Base-by-base conservation (phyloP, 2,797 vertebrate genomes). In the Crypturellus tataupa region DNA sequence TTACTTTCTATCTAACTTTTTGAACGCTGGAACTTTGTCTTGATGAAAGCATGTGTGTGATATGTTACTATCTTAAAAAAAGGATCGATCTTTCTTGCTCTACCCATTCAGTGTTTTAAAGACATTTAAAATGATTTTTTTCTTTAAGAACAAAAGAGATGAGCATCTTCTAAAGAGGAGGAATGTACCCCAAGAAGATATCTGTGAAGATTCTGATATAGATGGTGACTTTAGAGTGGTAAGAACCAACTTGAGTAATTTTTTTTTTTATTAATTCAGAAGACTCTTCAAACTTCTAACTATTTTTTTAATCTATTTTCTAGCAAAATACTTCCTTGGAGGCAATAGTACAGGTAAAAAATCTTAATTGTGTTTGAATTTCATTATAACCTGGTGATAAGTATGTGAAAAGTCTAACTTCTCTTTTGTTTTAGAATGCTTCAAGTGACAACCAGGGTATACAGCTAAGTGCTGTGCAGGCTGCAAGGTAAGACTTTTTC, bases 311-410 rank as follows among this genome's bases (percentile, higher is more conserved):
- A 60, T 93, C 31, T 91, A n/a, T 94, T 93, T 97, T 97, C 69
- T 89, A 99, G 99, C 99, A 99, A 99, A 99, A 99, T 97, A 99
- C 99, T 82, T 99, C 99, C 85, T 98, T 99, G 98, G 99, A 99
- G 98, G 99, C 99, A 98, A 99, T 99, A 98, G 99, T 99, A 95
- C 99, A 99, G 98, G 99, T 99, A 98, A 99, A 37, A 39, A 39
- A 7, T 20, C 27, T 21, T 10, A 9, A 59, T 79, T 83, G 5
- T 83, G 7, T 51, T 85, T 55, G 11, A 51, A 40, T 23, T 7
- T 67, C 11, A 59, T 91, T 46, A 13, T 80, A 6, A 47, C 6
- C 16, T 40, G 17, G 4, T 78, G 63, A 21, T 86, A 82, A 60
- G 85, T 70, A 59, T 37, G 20, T 91, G 65, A 96, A 51, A 79